Evolutionary conservation across 2,113 vertebrate species (phyloP), one percentile per base, ranked within the genome.

Genomic region (Lampris megalopsis): DNA sequence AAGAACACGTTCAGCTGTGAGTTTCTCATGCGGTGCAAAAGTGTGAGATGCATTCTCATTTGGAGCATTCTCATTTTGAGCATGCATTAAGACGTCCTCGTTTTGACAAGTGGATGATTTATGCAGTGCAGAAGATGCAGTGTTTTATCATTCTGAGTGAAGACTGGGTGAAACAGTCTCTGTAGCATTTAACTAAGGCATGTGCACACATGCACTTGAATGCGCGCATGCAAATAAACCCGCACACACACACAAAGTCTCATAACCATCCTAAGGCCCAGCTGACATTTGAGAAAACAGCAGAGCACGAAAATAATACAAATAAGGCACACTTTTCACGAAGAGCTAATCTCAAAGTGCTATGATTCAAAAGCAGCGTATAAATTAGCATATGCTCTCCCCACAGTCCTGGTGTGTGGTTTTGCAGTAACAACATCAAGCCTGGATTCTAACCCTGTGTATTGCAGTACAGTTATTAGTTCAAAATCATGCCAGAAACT

Each of bases 81-180:
- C 24, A 24, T 24, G 24, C 24, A 24, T 24, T 24, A 24, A 24
- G 24, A 24, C 79, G 64, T 63, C 63, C 77, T 76, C 2, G 1
- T 36, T 54, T 13, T 67, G 64, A 67, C 64, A 54, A 50, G 49
- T 10, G 41, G 37, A 70, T 84, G 65, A 82, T 89, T 86, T 66
- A 82, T 82, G 62, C 49, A 66, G 72, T 2, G 35, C 37, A 35
- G 64, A 59, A 1, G 57, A 11, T 68, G 64, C 42, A 1, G 43
- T 60, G 73, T 67, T 64, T 58, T 71, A 59, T 35, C 2, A n/a
- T 6, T 0, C 81, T 67, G 66, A 80, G 61, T 80, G 71, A 74
- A 79, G 65, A 78, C 68, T 63, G 58, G 52, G 73, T 84, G 68
- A 81, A 75, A 76, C 71, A 85, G 75, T 82, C 66, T 84, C 63